Evolutionary conservation across 2,888 invertebrate species (phyloP).

Genomic region (Agrochola circellaris): DNA sequence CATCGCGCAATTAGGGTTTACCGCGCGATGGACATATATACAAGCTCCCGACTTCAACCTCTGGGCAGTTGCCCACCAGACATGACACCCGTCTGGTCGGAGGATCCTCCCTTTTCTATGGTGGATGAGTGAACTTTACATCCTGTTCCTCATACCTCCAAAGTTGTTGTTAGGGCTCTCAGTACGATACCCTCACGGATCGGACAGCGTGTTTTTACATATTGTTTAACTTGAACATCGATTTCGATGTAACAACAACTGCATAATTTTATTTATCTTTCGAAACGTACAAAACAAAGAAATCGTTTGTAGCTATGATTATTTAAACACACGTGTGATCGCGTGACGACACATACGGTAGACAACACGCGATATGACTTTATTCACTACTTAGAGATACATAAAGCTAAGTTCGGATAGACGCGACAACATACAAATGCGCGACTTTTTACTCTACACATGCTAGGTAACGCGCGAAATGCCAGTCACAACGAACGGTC

Average conservation of each 20-base stretch:
- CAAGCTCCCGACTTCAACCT: no score
- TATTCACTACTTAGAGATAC: conserved; percentile 32
- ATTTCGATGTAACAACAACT: conserved; percentile 8
- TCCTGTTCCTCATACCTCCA: no score
- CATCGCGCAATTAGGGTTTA: no score
- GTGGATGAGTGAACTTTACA: no score
- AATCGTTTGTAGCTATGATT: conserved; percentile 40
- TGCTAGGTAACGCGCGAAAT: neutral
- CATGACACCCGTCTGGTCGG: no score
- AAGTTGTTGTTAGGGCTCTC: no score
- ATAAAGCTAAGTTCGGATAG: conserved; percentile 19
- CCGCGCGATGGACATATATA: no score
- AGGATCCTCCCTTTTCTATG: no score
- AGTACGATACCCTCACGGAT: no score
- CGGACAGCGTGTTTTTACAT: no score
- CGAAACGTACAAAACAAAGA: conserved; percentile 49
- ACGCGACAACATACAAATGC: neutral
- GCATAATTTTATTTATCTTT: conserved; percentile 14
- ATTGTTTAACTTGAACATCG: neutral
- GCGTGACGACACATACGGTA: conserved; percentile 41
- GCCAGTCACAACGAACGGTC: neutral
- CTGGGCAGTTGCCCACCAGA: no score
- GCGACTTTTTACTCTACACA: conserved; percentile 3
- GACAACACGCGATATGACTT: conserved; percentile 50
- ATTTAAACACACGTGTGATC: conserved; percentile 45